Evolutionary conservation across 1,140 invertebrate species (phyloP), one percentile per base, ranked within the genome.

Genomic region (Gryon sp.): DNA sequence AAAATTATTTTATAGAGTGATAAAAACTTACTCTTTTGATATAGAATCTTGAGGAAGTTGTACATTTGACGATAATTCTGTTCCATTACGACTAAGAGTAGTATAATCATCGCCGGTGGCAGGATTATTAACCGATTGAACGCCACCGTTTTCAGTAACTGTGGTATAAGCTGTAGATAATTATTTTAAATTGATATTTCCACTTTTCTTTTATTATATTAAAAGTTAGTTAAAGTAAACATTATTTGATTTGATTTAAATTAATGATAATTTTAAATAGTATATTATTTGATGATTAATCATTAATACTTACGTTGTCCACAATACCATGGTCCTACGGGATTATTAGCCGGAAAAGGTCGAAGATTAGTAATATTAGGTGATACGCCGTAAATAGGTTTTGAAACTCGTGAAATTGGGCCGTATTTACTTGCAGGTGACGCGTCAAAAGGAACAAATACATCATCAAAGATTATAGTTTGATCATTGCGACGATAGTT

Each of bases 351-450:
- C 18, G 90, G 87, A 8, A 91, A 83, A 24, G 91, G 89, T 74
- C 90, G 80, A 53, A 90, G 78, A 9, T 90, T 88, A 41, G 87
- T 80, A 59, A 89, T 76, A 32, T 78, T 52, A 22, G 88, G 85
- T 14, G 85, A 59, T 12, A 87, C 81, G 41, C 79, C 80, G 24
- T 89, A 82, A 50, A 87, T 75, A 12, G 83, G 79, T 74, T 91
- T 91, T 16, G 90, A 90, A 81, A 92, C 88, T 66, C 94, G 90
- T n/a, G 93, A 95, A 69, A 95, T 95, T 0, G 95, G 94, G 8
- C 94, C 94, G 81, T 93, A 95, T 86, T 94, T 95, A 79, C 92
- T 95, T 12, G 92, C 91, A 12, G 92, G 84, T 15, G 93, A 91
- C 11, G 91, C 89, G 80, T 95, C 94, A 85, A 94, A 95, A 2